Evolutionary conservation across 2,888 invertebrate genomes (phyloP), one percentile per base, ranked within the genome.

Genomic region (Augochlorella aurata): DNA sequence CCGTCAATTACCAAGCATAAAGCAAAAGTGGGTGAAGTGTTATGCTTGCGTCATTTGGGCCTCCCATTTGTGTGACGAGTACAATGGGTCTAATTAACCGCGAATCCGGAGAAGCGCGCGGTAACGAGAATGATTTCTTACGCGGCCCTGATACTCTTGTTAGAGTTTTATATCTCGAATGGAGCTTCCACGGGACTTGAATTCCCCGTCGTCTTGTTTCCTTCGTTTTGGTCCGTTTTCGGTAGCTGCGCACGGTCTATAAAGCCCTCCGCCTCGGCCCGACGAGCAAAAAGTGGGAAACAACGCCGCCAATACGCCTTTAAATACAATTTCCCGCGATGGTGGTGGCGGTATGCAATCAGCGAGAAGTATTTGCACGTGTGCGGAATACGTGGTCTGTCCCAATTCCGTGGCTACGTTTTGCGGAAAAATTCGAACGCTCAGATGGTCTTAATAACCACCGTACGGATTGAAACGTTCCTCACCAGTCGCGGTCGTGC

Each of bases 281-380:
- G 9, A 63, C 21, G 5, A 38, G 54, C 24, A 45, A 61, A 67
- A 76, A 71, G 44, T 45, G 67, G 44, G 45, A 52, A 63, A 58
- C 68, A 29, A 65, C 54, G 69, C 72, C 65, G 61, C 67, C 79
- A 76, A 84, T 84, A 83, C 71, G 76, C 77, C 83, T 84, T 84
- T 83, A 84, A 84, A 84, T 83, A 84, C 84, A 84, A 84, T 84
- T 82, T 79, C 54, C 84, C 74, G 45, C 50, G 73, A 67, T 29
- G 70, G 54, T 44, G 71, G 44, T 24, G n/a, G 63, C n/a, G 83
- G 80, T 65, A 44, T 75, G 84, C 83, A 84, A 84, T 84, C 84
- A 84, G 71, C 79, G 80, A 70, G 75, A 79, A 82, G 76, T 76
- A 84, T 84, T 80, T 74, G 84, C 74, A 84, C 84, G 84, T 80